Conservation (phyloP, 2,888 invertebrate species). For the Sinohyriopsis cumingii region DNA sequence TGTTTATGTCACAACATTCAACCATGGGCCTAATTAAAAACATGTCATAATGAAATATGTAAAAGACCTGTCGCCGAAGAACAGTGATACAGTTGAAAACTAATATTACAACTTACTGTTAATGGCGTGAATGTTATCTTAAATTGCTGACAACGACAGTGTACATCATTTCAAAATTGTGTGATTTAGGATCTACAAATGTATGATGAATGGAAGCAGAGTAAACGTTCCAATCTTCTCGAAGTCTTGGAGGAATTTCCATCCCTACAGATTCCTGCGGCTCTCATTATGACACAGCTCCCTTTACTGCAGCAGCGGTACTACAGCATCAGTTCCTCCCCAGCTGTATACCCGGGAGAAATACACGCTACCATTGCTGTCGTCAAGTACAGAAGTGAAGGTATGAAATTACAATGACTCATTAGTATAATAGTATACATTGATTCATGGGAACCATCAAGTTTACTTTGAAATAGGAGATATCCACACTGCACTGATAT, state of each 20-base stretch:
- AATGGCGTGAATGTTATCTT: too few species aligned
- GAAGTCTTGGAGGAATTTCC: slow-evolving; percentile 92
- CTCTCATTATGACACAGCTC: slow-evolving; percentile 86
- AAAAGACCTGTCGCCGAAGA: too few species aligned
- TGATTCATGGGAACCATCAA: too few species aligned
- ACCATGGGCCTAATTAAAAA: too few species aligned
- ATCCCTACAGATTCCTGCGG: slow-evolving; percentile 86
- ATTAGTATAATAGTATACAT: too few species aligned
- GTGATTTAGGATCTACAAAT: slow-evolving; percentile 45
- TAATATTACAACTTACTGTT: too few species aligned
- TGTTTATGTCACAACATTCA: too few species aligned
- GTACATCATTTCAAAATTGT: not conserved
- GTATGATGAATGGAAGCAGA: slow-evolving; percentile 94
- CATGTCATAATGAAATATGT: too few species aligned
- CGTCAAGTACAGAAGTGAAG: slow-evolving; percentile 88
- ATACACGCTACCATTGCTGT: slow-evolving; percentile 94
- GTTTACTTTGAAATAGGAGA: too few species aligned
- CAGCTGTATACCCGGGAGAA: slow-evolving; percentile 80
- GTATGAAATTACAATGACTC: slow-evolving; percentile 71
- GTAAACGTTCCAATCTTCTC: slow-evolving; percentile 82
- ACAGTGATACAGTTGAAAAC: too few species aligned
- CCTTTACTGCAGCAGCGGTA: slow-evolving; percentile 92
- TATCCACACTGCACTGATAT: too few species aligned
- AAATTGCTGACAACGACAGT: too few species aligned
- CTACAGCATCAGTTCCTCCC: slow-evolving; percentile 94